Base-by-base conservation (phyloP, 2,113 vertebrate genomes). In the Struthidea cinerea region DNA sequence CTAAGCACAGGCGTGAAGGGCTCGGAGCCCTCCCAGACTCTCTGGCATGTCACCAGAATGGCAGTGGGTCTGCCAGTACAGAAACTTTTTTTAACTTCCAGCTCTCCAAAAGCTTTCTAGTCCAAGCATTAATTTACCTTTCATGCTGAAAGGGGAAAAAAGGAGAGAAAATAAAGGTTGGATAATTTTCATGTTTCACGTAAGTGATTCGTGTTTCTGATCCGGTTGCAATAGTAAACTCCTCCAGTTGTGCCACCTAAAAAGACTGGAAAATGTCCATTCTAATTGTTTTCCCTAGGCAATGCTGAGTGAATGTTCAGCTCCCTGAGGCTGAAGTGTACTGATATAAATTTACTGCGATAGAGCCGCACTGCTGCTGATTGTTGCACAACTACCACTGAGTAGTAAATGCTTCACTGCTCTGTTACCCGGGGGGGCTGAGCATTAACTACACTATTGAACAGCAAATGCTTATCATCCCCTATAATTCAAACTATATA, bases 391-490 rank as follows among this genome's bases (percentile, higher is more conserved):
- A 81, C 68, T 80, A 95, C 96, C 90, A 95, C 84, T 30, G 87
- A 84, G 86, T 47, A 77, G 79, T 81, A 87, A 87, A 97, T 91
- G 97, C 96, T 95, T 97, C 95, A 78, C 67, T 97, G 96, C 94
- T 91, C 75, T 95, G 77, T 84, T 93, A 79, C 95, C 95, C 87
- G 23, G 73, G 87, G 89, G 88, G 97, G 95, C 93, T 97, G 91
- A 96, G 87, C 84, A 97, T 98, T 98, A 98, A 97, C 93, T 95
- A 97, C 96, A 92, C 95, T 95, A 91, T 74, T 95, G 95, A 98
- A 95, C 92, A 97, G 95, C 87, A 91, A 97, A 96, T 91, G 92
- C 95, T 96, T 94, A 94, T 97, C 97, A 89, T 94, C 64, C 88
- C 49, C 84, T 84, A 75, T 94, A 84, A 92, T 95, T 97, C 94